Conservation (phyloP, 2,113 vertebrate genomes). For the Cyphomyrus plagiostoma region DNA sequence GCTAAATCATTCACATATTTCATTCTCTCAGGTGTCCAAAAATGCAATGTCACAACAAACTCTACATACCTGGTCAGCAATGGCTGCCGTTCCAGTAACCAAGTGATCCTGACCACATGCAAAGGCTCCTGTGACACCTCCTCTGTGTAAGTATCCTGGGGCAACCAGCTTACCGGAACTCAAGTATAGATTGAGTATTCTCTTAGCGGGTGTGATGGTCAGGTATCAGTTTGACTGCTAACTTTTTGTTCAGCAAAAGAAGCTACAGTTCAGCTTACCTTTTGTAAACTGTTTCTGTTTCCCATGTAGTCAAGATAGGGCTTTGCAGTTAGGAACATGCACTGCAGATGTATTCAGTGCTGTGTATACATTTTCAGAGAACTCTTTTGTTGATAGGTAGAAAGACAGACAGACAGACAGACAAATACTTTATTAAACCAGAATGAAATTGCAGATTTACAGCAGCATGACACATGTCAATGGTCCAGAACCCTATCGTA, state of each 20-base stretch:
- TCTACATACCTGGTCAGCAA: conserved; percentile 47
- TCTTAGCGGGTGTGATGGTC: background rate
- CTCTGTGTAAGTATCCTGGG: conserved; percentile 68
- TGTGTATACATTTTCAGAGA: background rate
- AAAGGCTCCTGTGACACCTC: conserved; percentile 66
- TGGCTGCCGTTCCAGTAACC: conserved; percentile 55
- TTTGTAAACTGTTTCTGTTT: background rate
- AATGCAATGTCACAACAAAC: conserved; percentile 55
- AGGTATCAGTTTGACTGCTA: background rate
- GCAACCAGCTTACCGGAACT: background rate
- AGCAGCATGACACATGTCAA: background rate
- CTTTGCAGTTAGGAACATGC: background rate
- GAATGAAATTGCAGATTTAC: background rate
- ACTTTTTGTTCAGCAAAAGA: background rate
- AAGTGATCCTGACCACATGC: conserved; percentile 66
- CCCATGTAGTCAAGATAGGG: background rate
- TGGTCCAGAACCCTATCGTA: background rate
- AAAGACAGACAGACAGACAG: background rate
- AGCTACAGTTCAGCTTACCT: background rate
- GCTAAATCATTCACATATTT: background rate
- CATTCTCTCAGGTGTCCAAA: conserved; percentile 41
- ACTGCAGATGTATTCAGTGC: background rate
- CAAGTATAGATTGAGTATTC: background rate
- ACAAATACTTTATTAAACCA: background rate
- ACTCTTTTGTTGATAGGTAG: background rate